phyloP scores from a whole-genome alignment of 2,113 vertebrate species.

The Galemys pyrenaicus region DNA sequence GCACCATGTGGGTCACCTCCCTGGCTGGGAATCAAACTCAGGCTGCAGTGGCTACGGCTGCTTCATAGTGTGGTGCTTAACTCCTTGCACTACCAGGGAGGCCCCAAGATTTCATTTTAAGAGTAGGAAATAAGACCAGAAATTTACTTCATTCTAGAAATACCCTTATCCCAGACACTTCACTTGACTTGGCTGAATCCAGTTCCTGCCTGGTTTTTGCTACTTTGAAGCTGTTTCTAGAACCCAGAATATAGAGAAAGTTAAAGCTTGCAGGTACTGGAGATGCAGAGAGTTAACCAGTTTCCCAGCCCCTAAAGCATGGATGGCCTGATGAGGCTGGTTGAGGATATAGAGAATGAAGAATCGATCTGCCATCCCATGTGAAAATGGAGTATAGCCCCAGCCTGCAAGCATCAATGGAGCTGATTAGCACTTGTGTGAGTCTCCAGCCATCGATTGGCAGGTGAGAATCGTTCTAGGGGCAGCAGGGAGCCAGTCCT shows the following conservation, averaged over 20 bases:
- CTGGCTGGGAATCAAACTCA: no score
- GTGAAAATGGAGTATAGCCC: constrained; percentile 86
- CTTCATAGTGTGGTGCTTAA: background rate
- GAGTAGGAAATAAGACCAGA: background rate
- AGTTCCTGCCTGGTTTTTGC: background rate
- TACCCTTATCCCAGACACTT: background rate
- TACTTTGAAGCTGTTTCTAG: constrained; percentile 21
- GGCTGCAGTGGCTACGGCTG: background rate
- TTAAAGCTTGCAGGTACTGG: constrained; percentile 44
- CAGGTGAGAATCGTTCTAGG: constrained; percentile 80
- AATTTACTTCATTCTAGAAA: background rate
- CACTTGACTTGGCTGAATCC: background rate
- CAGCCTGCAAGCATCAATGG: constrained; percentile 69
- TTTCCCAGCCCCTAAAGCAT: constrained; percentile 38
- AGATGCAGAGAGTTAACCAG: constrained; percentile 51
- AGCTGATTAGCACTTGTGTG: constrained; percentile 80
- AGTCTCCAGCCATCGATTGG: constrained; percentile 77
- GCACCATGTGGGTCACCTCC: no score
- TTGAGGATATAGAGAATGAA: constrained; percentile 68
- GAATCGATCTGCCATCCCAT: constrained; percentile 81
- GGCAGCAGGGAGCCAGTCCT: constrained; percentile 71
- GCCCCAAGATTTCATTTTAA: background rate
- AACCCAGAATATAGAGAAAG: constrained; percentile 5
- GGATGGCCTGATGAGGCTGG: constrained; percentile 52
- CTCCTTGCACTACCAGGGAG: no score